Conservation (phyloP, 1,140 invertebrate genomes). For the Carcinoscorpius rotundicauda region DNA sequence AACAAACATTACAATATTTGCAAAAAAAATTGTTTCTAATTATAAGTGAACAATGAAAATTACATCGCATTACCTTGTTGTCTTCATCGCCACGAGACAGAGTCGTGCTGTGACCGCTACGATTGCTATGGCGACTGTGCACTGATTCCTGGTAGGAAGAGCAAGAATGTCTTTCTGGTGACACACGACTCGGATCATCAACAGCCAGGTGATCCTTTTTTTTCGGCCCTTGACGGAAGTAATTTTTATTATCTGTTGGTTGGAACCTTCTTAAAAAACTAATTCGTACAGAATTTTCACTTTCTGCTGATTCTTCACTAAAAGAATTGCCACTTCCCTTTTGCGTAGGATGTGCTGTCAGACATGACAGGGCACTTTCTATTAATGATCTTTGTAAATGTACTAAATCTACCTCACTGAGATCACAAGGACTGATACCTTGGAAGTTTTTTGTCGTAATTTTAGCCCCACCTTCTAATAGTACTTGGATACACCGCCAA, state of each 20-base stretch:
- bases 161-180: conserved; percentile 5
- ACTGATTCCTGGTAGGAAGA: conserved; percentile 2
- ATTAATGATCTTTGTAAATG: conserved; percentile 37
- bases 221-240: background rate
- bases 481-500: conserved; percentile 39
- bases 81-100: too few species aligned
- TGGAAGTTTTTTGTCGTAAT: conserved; percentile 35
- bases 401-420: conserved; percentile 31
- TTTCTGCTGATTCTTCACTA: too few species aligned
- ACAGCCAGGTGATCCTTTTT: conserved; percentile 1
- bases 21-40: too few species aligned
- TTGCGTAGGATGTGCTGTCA: background rate
- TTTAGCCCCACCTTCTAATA: conserved; percentile 39
- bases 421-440: conserved; percentile 32
- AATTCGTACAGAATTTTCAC: too few species aligned
- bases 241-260: background rate
- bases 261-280: conserved; percentile 1
- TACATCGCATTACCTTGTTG: too few species aligned
- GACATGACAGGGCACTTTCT: conserved; percentile 24
- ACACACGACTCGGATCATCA: conserved; percentile 4
- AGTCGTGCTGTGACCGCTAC: background rate
- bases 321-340: too few species aligned
- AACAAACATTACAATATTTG: too few species aligned
- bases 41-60: too few species aligned
- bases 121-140: conserved; percentile 1